phyloP scores from a whole-genome alignment of 2,888 invertebrate genomes.

The Eristalinus aeneus region DNA sequence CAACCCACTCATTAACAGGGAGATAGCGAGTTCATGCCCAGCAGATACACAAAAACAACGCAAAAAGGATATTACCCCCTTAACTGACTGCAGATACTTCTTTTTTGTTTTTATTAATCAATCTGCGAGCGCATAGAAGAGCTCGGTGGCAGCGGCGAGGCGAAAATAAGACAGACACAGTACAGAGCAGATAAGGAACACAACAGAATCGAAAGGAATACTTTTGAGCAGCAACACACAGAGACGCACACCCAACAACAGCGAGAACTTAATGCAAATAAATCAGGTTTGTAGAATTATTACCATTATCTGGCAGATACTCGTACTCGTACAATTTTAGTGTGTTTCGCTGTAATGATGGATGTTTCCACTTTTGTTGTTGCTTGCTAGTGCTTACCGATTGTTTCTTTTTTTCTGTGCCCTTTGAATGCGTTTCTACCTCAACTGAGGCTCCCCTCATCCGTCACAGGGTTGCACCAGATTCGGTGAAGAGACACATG shows the following conservation, averaged over 20 bases:
- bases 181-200: slow-evolving; percentile 51
- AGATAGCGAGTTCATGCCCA: slow-evolving; percentile 22
- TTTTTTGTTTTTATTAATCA: slow-evolving; percentile 8
- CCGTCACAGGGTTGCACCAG: slow-evolving; percentile 28
- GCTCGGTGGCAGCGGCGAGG: neutral
- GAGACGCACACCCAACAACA: slow-evolving; percentile 5
- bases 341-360: slow-evolving; percentile 57
- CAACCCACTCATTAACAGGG: slow-evolving; percentile 44
- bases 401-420: neutral
- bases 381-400: neutral
- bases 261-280: slow-evolving; percentile 63
- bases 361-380: slow-evolving; percentile 35
- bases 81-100: slow-evolving; percentile 48
- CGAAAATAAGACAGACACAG: neutral
- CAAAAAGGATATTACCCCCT: slow-evolving; percentile 56
- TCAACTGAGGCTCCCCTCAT: neutral
- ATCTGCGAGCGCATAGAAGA: slow-evolving; percentile 47
- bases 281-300: slow-evolving; percentile 68
- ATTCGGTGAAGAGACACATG: neutral
- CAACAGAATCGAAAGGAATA: slow-evolving; percentile 7
- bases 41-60: neutral
- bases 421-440: neutral
- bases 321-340: slow-evolving; percentile 1
- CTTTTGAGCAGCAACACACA: slow-evolving; percentile 16
- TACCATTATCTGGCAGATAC: slow-evolving; percentile 65